Evolutionary conservation across 2,113 vertebrate genomes (phyloP).

Genomic region (Nothocercus julius): DNA sequence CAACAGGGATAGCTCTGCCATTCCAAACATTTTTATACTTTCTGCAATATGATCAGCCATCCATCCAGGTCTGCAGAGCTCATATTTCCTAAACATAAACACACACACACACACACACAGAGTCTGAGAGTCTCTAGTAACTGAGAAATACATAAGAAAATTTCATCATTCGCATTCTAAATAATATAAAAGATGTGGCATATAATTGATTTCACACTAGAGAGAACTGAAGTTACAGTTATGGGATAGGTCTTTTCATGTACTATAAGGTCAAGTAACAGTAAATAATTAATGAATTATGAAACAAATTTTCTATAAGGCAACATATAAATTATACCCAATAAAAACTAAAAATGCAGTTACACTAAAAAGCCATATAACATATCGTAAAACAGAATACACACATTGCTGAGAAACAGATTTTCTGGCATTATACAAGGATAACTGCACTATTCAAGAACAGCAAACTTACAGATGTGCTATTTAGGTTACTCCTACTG

Average conservation of each 20-base stretch:
- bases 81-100: background rate
- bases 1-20: background rate
- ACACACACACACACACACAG: background rate
- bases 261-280: conserved; percentile 57
- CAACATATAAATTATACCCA: conserved; percentile 48
- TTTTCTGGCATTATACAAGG: background rate
- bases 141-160: background rate
- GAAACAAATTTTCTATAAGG: conserved; percentile 59
- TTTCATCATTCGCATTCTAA: conserved; percentile 45
- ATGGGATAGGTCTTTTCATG: conserved; percentile 29
- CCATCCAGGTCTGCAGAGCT: background rate
- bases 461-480: background rate
- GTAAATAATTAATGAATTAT: conserved; percentile 72
- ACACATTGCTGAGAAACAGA: background rate
- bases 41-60: background rate
- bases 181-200: conserved; percentile 57
- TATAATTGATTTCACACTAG: conserved; percentile 56
- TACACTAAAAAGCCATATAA: conserved; percentile 38
- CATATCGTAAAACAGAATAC: conserved; percentile 24
- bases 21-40: rapidly evolving
- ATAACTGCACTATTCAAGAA: background rate
- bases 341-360: conserved; percentile 30
- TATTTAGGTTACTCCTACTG: background rate
- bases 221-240: conserved; percentile 54
- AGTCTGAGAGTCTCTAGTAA: background rate